These are phyloP conservation scores for Protophormia terraenovae DNA, from an alignment of 2,888 invertebrate species.

Conservation along the genomic window DNA sequence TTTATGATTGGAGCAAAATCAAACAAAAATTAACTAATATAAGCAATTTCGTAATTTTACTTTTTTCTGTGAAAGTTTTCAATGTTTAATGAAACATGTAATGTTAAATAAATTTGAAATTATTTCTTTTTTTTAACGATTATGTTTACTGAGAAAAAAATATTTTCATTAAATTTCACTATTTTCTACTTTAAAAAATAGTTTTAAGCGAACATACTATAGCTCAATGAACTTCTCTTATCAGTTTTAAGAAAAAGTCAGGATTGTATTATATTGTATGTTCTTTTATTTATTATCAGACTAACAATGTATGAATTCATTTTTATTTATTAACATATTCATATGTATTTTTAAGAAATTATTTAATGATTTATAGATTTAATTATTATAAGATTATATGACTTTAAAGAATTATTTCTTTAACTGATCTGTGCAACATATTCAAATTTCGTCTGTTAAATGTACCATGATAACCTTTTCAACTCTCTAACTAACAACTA, in stretches of 20 bases:
- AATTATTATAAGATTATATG: too few species aligned
- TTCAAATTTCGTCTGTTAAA: neutral
- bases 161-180: too few species aligned
- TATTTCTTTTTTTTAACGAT: too few species aligned
- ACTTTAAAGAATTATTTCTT: neutral
- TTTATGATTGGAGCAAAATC: too few species aligned
- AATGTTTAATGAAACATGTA: too few species aligned
- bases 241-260: constrained; percentile 23
- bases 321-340: neutral
- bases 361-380: too few species aligned
- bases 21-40: too few species aligned
- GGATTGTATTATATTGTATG: neutral
- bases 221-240: constrained; percentile 57
- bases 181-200: neutral
- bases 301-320: neutral
- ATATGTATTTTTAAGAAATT: too few species aligned
- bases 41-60: too few species aligned
- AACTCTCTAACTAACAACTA: constrained; percentile 14
- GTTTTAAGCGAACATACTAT: neutral
- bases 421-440: neutral
- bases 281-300: neutral
- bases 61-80: too few species aligned
- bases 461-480: constrained; percentile 45
- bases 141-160: too few species aligned
- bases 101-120: too few species aligned